Evolutionary conservation across 2,797 vertebrate species (phyloP).

Genomic region (Melopsittacus undulatus): DNA sequence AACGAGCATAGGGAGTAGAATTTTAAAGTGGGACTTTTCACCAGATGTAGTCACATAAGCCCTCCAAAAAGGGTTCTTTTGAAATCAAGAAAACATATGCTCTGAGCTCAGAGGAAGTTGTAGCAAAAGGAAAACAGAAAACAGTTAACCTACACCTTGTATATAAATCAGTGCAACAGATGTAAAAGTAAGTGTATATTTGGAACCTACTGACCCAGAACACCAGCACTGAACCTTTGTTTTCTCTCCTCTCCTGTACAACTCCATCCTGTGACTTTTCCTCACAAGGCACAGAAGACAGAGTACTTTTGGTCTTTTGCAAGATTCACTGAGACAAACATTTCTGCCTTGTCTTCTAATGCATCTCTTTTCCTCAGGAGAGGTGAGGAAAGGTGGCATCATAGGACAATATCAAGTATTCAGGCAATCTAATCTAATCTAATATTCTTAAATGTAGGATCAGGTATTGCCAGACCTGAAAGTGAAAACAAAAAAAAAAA

Average conservation of each 20-base stretch:
- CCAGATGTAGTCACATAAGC: background rate
- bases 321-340: background rate
- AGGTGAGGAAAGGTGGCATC: background rate
- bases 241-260: background rate
- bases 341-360: background rate
- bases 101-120: conserved; percentile 1
- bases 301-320: background rate
- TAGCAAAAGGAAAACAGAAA: conserved; percentile 41
- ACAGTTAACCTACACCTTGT: conserved; percentile 41
- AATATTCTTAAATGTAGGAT: background rate
- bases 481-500: background rate
- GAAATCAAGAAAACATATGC: background rate
- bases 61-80: background rate
- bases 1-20: background rate
- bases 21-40: background rate
- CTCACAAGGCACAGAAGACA: background rate
- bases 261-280: conserved; percentile 1
- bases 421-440: background rate
- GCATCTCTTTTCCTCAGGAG: background rate
- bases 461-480: background rate
- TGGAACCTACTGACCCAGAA: conserved; percentile 51
- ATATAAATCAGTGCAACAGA: conserved; percentile 49
- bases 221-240: background rate
- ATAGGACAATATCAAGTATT: background rate
- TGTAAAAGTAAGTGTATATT: conserved; percentile 48